A percentile compares a stretch with the other conserved stretches of the same genome.
Conservation (phyloP, 1,140 invertebrate genomes). For the Helicoverpa armigera region DNA sequence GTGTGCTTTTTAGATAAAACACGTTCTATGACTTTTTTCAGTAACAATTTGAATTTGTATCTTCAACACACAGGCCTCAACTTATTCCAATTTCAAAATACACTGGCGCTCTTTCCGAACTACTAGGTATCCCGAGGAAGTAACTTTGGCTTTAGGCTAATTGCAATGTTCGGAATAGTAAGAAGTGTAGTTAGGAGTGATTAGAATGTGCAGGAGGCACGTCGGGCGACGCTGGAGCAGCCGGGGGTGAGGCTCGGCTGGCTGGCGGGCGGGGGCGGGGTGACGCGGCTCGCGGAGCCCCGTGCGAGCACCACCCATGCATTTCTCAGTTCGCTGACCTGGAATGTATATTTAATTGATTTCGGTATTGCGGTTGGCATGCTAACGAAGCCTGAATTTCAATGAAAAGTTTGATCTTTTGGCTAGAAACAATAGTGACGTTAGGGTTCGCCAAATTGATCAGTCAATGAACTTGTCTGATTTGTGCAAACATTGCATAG, state of each 20-base stretch:
- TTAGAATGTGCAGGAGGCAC: slow-evolving; percentile 43
- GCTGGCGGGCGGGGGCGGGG: not conserved
- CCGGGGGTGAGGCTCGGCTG: slow-evolving; percentile 5
- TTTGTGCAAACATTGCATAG: not conserved
- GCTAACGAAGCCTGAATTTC: slow-evolving; percentile 58
- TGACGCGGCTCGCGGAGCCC: not conserved
- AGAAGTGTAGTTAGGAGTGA: slow-evolving; percentile 26
- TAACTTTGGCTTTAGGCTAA: slow-evolving; percentile 5
- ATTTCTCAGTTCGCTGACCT: slow-evolving; percentile 63
- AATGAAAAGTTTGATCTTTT: slow-evolving; percentile 53
- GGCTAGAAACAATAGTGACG: slow-evolving; percentile 25
- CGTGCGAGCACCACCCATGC: slow-evolving; percentile 50
- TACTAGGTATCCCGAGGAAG: not conserved
- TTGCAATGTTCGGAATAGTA: slow-evolving; percentile 27
- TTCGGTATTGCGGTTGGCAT: slow-evolving; percentile 58
- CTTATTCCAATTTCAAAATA: too few relatives aligned
- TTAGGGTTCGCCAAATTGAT: not conserved
- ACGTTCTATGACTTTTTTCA: too few relatives aligned
- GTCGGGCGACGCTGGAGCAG: not conserved
- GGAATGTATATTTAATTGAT: slow-evolving; percentile 68
- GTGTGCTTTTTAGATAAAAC: too few relatives aligned
- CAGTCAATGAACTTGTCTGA: slow-evolving; percentile 16
- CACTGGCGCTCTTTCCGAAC: not conserved
- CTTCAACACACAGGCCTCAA: too few relatives aligned
- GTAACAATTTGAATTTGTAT: too few relatives aligned